These are phyloP conservation scores for Hypotaenidia philippensis DNA, from an alignment of 2,797 vertebrate genomes.

Conservation along the genomic window DNA sequence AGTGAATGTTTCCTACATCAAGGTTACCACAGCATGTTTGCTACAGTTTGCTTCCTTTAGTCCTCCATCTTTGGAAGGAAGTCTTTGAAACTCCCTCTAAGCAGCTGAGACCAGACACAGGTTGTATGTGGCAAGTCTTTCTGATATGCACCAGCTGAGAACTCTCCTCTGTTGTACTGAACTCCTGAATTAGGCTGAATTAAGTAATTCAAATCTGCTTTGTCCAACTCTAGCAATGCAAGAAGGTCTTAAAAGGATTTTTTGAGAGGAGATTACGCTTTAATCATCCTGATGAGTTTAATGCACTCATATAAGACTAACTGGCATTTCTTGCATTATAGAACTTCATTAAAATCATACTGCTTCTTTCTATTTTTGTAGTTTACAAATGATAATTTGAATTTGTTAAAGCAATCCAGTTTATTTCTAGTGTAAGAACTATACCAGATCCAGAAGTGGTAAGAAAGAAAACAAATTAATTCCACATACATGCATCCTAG, in stretches of 20 bases:
- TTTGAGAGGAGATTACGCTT: background rate
- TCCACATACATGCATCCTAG: background rate
- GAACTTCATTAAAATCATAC: background rate
- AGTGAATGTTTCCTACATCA: background rate
- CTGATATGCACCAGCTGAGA: background rate
- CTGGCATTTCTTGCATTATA: background rate
- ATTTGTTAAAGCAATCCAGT: background rate
- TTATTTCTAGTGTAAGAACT: background rate
- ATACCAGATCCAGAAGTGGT: background rate
- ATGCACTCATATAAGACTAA: background rate
- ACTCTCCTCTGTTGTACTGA: background rate
- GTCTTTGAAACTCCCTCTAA: background rate
- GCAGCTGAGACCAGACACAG: background rate
- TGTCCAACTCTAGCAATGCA: background rate
- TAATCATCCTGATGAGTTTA: background rate
- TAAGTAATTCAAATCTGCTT: background rate
- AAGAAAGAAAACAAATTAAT: background rate
- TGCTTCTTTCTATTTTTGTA: background rate
- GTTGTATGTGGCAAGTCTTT: background rate
- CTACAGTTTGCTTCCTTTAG: background rate
- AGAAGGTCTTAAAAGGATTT: background rate
- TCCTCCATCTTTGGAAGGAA: background rate
- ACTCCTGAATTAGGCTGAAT: background rate
- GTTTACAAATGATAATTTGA: background rate
- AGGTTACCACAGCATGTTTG: background rate